phyloP scores from a whole-genome alignment of 2,113 vertebrate species.

The Varanus salvator region DNA sequence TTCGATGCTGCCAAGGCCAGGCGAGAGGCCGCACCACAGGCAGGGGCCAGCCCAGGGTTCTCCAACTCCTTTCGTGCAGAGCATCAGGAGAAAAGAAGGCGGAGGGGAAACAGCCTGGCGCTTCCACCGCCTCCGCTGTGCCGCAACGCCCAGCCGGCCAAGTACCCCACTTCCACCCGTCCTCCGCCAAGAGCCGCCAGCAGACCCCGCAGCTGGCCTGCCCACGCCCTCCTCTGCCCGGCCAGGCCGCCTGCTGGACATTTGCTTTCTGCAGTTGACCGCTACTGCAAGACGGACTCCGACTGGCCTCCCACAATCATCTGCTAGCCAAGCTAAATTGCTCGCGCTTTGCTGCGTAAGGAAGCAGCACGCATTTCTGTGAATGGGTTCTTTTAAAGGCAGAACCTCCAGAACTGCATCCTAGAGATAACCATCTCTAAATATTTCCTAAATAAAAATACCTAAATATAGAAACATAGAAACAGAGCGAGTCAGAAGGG shows the following conservation, averaged over 20 bases:
- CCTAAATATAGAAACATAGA: no score
- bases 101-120: neutral
- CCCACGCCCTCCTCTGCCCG: no score
- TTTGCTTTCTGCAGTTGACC: neutral
- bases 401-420: neutral
- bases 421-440: no score
- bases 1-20: conserved; percentile 43
- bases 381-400: neutral
- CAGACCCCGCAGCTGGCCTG: neutral
- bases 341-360: neutral
- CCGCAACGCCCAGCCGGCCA: neutral
- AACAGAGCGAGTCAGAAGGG: no score
- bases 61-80: no score
- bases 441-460: no score
- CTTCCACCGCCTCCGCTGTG: neutral
- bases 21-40: neutral
- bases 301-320: neutral
- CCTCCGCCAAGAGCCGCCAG: neutral
- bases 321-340: neutral
- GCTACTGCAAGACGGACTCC: no score
- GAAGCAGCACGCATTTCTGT: neutral
- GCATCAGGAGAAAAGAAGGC: no score
- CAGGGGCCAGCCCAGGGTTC: neutral
- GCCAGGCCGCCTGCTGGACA: neutral
- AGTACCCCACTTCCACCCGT: neutral